phyloP scores from a whole-genome alignment of 35 echinoderm and acorn worm species.

The Apostichopus japonicus region DNA sequence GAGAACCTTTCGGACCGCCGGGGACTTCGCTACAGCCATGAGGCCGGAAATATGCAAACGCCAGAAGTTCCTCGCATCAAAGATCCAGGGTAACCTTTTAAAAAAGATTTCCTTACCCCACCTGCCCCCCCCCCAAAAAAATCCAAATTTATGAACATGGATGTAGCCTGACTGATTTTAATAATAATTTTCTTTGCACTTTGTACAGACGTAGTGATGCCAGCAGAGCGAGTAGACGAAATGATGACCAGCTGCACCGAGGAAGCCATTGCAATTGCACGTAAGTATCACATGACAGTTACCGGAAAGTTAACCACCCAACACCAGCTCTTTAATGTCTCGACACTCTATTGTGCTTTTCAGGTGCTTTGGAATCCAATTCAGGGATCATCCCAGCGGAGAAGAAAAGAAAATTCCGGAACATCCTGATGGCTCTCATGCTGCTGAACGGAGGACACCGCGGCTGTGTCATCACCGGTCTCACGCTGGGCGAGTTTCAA shows the following conservation, averaged over 20 bases:
- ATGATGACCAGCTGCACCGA: neutral
- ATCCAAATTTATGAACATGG: too few relatives aligned
- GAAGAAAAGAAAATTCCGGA: neutral
- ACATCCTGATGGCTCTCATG: neutral
- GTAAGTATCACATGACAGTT: neutral
- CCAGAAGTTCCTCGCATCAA: too few relatives aligned
- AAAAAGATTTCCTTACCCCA: neutral
- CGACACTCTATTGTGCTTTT: neutral
- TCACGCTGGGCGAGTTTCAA: neutral
- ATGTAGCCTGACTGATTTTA: neutral
- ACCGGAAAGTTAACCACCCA: too few relatives aligned
- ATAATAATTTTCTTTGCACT: neutral
- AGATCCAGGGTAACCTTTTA: conserved; percentile 4
- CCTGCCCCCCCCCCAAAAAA: too few relatives aligned
- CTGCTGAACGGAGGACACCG: neutral
- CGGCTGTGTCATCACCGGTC: neutral
- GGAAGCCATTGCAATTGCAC: neutral
- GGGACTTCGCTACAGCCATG: neutral
- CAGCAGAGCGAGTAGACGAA: neutral
- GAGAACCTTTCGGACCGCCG: neutral
- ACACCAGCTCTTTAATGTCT: too few relatives aligned
- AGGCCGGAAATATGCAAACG: neutral
- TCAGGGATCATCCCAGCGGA: neutral
- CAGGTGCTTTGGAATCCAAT: neutral
- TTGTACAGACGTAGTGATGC: neutral